These are phyloP conservation scores for Ichneumon xanthorius DNA, from an alignment of 2,888 invertebrate species.

Conservation along the genomic window DNA sequence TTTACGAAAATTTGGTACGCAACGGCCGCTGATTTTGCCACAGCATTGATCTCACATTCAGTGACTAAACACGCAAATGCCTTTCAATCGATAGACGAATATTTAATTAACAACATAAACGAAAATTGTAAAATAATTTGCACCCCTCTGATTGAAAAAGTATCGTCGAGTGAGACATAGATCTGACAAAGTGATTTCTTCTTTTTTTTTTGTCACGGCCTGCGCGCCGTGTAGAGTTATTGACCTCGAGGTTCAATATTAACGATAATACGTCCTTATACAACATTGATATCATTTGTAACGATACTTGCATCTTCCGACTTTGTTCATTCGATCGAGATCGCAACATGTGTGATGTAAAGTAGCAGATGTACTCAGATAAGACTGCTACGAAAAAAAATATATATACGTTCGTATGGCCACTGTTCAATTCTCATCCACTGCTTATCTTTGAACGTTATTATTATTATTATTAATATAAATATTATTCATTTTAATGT, in stretches of 20 bases:
- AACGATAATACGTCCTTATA: slow-evolving; percentile 34
- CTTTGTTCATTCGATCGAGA: slow-evolving; percentile 64
- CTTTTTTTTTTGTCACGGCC: slow-evolving; percentile 38
- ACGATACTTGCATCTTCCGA: slow-evolving; percentile 59
- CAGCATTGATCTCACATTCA: slow-evolving; percentile 76
- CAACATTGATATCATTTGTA: slow-evolving; percentile 40
- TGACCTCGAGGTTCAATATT: slow-evolving; percentile 25
- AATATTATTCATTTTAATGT: slow-evolving; percentile 18
- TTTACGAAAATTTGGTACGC: slow-evolving; percentile 16
- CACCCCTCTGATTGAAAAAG: not conserved
- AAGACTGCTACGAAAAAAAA: slow-evolving; percentile 52
- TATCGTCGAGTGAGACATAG: slow-evolving; percentile 40
- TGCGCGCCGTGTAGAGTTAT: slow-evolving; percentile 45
- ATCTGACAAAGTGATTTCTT: slow-evolving; percentile 44
- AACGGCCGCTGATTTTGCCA: slow-evolving; percentile 69
- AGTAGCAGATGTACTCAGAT: slow-evolving; percentile 46
- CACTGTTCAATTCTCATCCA: slow-evolving; percentile 40
- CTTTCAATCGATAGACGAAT: slow-evolving; percentile 39
- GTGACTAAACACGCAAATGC: slow-evolving; percentile 70
- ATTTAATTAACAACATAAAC: slow-evolving; percentile 27
- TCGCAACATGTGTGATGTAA: slow-evolving; percentile 66
- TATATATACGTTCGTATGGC: slow-evolving; percentile 63
- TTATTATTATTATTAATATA: slow-evolving; percentile 20
- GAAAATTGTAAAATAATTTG: slow-evolving; percentile 15
- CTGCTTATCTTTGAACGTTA: slow-evolving; percentile 30